phyloP scores from a whole-genome alignment of 2,888 invertebrate species.

The Ochropacha duplaris region DNA sequence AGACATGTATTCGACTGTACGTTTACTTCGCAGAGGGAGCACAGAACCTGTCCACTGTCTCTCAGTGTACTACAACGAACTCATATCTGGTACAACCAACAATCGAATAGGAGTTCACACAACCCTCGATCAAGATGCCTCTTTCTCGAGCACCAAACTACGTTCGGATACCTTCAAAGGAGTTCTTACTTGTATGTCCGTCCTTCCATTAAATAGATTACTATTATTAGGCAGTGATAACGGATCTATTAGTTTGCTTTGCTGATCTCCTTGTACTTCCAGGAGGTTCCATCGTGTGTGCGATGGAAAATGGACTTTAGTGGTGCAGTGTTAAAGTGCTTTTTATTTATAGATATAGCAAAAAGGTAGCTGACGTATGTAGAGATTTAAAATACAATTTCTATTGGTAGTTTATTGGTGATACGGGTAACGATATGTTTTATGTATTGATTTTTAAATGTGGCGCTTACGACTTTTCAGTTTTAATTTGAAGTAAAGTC shows the following conservation, averaged over 20 bases:
- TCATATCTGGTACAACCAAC: slow-evolving; percentile 96
- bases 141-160: slow-evolving; percentile 92
- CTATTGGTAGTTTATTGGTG: too few species aligned
- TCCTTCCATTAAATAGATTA: slow-evolving; percentile 94
- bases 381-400: too few species aligned
- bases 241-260: slow-evolving; percentile 91
- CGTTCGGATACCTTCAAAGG: slow-evolving; percentile 96
- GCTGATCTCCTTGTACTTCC: slow-evolving; percentile 72
- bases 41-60: slow-evolving; percentile 97
- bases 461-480: too few species aligned
- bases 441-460: too few species aligned
- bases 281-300: not conserved
- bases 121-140: slow-evolving; percentile 86
- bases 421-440: too few species aligned
- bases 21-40: slow-evolving; percentile 85
- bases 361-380: too few species aligned
- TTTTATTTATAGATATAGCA: not conserved
- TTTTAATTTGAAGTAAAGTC: too few species aligned
- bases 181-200: slow-evolving; percentile 93
- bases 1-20: not conserved
- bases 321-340: not conserved
- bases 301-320: not conserved
- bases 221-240: slow-evolving; percentile 96
- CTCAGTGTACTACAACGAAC: slow-evolving; percentile 89
- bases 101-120: slow-evolving; percentile 95